A percentile compares a stretch with the other conserved stretches of the same genome.
Evolutionary conservation across 2,113 vertebrate species (phyloP).

Genomic region (Paedocypris sp.): DNA sequence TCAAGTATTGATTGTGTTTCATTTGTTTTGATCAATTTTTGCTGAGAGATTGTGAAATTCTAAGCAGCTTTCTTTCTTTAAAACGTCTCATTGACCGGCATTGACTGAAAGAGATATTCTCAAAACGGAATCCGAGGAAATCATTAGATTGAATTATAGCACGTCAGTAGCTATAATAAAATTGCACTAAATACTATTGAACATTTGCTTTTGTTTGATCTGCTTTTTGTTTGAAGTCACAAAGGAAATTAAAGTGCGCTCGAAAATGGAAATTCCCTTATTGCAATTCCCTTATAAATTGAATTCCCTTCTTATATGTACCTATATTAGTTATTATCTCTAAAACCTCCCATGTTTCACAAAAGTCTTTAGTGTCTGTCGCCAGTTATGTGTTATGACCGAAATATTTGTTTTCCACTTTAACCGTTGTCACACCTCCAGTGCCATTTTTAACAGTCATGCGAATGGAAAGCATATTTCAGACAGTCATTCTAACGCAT

Average conservation of each 20-base stretch:
- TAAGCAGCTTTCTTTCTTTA: no score
- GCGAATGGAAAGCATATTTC: not conserved
- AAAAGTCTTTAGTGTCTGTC: no score
- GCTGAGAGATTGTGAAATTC: not conserved
- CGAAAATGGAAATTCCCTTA: no score
- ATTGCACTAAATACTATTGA: no score
- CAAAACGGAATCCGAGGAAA: not conserved
- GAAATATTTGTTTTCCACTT: not conserved
- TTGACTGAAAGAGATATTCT: slow-evolving; percentile 6
- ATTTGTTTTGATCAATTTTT: slow-evolving; percentile 7
- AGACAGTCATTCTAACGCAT: slow-evolving; percentile 4
- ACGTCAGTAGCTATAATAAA: no score
- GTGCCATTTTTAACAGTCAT: not conserved
- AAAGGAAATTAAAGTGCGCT: no score
- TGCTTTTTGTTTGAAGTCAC: no score
- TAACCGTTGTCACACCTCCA: not conserved
- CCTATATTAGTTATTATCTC: no score
- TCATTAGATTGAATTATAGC: not conserved
- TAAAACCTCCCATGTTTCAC: no score
- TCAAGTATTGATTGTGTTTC: not conserved
- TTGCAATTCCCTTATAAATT: no score
- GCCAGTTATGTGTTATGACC: not conserved
- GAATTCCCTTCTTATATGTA: no score
- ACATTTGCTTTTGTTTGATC: no score
- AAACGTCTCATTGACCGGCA: not conserved